These are phyloP conservation scores for Drosophila watanabei DNA, from an alignment of 1,140 invertebrate species.

Conservation along the genomic window DNA sequence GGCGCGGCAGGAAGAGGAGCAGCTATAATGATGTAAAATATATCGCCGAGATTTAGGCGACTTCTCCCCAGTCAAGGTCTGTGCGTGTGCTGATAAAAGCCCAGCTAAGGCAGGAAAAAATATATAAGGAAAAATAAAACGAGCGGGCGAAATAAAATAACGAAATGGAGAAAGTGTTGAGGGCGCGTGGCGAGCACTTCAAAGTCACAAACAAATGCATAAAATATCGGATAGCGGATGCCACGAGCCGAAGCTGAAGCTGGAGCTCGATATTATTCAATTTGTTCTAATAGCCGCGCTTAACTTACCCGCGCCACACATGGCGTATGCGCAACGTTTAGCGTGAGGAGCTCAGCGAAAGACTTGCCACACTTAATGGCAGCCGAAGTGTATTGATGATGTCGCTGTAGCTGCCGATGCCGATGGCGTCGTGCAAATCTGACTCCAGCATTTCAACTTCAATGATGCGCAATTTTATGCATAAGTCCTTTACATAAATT, in stretches of 20 bases:
- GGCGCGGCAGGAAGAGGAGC: conserved; percentile 21
- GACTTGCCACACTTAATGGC: conserved; percentile 46
- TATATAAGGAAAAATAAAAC: conserved; percentile 31
- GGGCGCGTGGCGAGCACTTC: conserved; percentile 60
- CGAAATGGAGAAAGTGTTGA: conserved; percentile 59
- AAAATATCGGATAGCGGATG: conserved; percentile 55
- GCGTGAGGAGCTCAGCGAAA: conserved; percentile 26
- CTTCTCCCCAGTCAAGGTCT: conserved; percentile 58
- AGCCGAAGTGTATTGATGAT: conserved; percentile 75
- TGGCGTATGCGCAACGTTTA: conserved; percentile 79
- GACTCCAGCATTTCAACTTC: conserved; percentile 79
- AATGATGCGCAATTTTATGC: conserved; percentile 84
- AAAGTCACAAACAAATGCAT: conserved; percentile 83
- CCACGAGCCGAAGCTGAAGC: conserved; percentile 23
- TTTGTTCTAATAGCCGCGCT: conserved; percentile 78
- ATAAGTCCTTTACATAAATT: conserved; percentile 84
- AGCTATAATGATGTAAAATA: conserved; percentile 83
- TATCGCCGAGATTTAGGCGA: conserved; percentile 77
- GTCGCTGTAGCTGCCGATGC: too few species aligned
- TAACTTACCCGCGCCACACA: conserved; percentile 60
- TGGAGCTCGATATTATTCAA: conserved; percentile 69
- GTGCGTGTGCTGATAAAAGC: conserved; percentile 77
- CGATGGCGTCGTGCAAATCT: conserved; percentile 56
- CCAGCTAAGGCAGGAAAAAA: conserved; percentile 8
- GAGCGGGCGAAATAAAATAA: conserved; percentile 27